Evolutionary conservation across 1,140 invertebrate species (phyloP), one percentile per base, ranked within the genome.

Genomic region (Ladona fulva): DNA sequence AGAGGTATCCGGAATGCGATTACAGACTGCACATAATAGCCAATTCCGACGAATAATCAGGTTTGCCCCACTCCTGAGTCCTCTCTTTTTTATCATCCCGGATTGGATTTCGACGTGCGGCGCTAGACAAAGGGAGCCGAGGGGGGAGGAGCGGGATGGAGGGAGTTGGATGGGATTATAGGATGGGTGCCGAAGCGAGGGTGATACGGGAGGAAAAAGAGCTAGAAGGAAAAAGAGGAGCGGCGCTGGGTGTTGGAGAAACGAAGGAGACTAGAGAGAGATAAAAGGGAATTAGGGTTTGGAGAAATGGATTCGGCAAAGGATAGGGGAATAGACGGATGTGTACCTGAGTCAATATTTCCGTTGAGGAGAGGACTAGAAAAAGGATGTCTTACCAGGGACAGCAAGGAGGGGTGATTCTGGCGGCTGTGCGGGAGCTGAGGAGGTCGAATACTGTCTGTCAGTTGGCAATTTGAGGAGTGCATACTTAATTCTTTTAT

Each of bases 1-100:
- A 6, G 52, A 12, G 3, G 12, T 12, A 66, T 66, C 52, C 52
- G 52, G 52, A 66, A 66, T 66, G 52, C 52, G 52, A 66, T 66
- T 66, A 66, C 52, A 66, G 52, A 66, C 52, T 66, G 52, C 52
- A 66, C 52, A 66, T 66, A 66, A 66, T 66, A 66, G 52, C 52
- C 52, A 66, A 66, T 66, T 66, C 52, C 52, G 52, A 19, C 52
- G 52, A 66, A 66, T 66, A 66, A 66, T 66, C 52, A 66, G 52
- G 52, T 66, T 66, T 66, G 52, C 52, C 52, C 12, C 52, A 12
- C 52, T 66, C 44, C 44, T 11, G 44, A 52, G 19, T 52, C 19
- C 52, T 66, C n/a, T 22, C 52, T 66, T 66, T 66, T 66, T 66
- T 66, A 66, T 66, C 52, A 66, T 22, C 14, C 52, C 52, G 52